Conservation (phyloP, 2,113 vertebrate genomes). For the Sterrhoptilus dennistouni region DNA sequence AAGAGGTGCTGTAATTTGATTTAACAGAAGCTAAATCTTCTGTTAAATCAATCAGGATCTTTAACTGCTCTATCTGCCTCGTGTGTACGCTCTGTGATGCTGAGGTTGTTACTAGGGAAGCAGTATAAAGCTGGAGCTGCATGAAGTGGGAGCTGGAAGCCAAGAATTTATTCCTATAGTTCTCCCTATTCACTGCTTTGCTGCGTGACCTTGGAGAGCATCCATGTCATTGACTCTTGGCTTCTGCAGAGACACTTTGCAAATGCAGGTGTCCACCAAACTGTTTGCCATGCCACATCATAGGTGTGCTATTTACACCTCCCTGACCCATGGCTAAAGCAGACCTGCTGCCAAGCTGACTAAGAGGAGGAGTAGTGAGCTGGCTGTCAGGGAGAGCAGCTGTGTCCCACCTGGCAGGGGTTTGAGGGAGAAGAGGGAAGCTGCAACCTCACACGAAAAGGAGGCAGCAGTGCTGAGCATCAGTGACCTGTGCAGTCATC, state of each 20-base stretch:
- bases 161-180: background rate
- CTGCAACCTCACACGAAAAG: rapidly evolving
- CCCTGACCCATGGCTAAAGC: background rate
- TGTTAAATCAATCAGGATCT: conserved; percentile 38
- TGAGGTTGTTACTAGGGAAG: conserved; percentile 31
- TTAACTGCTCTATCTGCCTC: background rate
- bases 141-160: background rate
- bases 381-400: background rate
- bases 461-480: background rate
- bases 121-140: background rate
- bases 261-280: background rate
- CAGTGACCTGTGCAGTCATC: rapidly evolving
- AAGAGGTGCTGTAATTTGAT: background rate
- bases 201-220: background rate
- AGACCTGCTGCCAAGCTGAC: background rate
- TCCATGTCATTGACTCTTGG: background rate
- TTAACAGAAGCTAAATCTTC: conserved; percentile 30
- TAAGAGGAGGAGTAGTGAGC: background rate
- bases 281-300: rapidly evolving
- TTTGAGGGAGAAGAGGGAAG: background rate
- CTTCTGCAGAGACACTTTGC: background rate
- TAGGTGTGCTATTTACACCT: background rate
- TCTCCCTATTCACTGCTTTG: background rate
- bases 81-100: background rate
- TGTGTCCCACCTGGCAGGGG: background rate